Evolutionary conservation across 1,140 invertebrate species (phyloP).

Genomic region (Hyles euphorbiae): DNA sequence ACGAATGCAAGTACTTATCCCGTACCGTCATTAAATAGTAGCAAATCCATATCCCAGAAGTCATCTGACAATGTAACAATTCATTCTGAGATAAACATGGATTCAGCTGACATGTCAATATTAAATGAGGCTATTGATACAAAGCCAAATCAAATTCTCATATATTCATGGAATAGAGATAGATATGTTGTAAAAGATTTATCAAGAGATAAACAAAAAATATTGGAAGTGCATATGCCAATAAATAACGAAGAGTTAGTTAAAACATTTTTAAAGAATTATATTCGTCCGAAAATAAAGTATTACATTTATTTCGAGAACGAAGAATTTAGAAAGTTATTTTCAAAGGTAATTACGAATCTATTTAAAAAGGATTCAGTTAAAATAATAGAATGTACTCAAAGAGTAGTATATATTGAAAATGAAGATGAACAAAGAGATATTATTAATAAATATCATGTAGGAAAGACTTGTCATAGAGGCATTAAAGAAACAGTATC

Average conservation of each 20-base stretch:
- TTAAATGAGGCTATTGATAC: constrained; percentile 27
- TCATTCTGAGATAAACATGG: constrained; percentile 17
- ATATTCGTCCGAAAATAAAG: constrained; percentile 3
- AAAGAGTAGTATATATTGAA: constrained; percentile 8
- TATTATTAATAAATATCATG: constrained; percentile 19
- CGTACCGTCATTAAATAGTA: too few relatives aligned
- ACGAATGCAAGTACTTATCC: too few relatives aligned
- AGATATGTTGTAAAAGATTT: constrained; percentile 20
- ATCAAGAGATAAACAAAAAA: constrained; percentile 21
- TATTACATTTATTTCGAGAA: constrained; percentile 8
- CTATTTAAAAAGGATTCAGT: constrained; percentile 4
- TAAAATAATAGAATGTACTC: constrained; percentile 4
- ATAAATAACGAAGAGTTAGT: constrained; percentile 6
- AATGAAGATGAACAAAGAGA: constrained; percentile 17
- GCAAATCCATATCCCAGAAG: too few relatives aligned
- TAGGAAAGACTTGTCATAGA: constrained; percentile 23
- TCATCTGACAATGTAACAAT: constrained; percentile 5
- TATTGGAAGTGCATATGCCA: constrained; percentile 15
- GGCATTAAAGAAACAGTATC: too few relatives aligned
- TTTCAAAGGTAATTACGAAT: not conserved
- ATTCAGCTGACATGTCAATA: constrained; percentile 21
- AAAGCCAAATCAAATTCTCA: constrained; percentile 29
- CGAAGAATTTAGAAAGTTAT: not conserved
- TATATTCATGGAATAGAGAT: constrained; percentile 20
- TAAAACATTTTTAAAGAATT: constrained; percentile 14